A percentile compares a stretch with the other conserved stretches of the same genome.
These are phyloP conservation scores for Protosalanx chinensis DNA, from an alignment of 2,797 vertebrate genomes.

Conservation along the genomic window DNA sequence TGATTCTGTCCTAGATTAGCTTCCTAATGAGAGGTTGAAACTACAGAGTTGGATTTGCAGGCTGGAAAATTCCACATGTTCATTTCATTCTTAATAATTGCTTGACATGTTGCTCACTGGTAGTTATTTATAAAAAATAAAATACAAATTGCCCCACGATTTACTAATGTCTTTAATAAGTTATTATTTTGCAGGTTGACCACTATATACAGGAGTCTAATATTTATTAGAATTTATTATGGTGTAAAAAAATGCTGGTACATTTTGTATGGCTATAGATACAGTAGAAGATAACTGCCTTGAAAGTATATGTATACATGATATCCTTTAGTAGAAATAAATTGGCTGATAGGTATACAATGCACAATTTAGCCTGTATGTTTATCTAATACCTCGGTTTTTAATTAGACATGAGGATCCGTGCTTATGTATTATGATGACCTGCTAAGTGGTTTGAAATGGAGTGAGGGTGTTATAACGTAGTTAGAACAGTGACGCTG, in stretches of 20 bases:
- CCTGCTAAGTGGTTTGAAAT: background rate
- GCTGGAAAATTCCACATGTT: no score
- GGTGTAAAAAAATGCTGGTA: background rate
- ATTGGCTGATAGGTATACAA: no score
- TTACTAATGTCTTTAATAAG: no score
- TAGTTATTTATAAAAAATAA: no score
- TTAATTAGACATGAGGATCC: background rate
- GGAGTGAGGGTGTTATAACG: background rate
- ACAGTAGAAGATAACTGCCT: no score
- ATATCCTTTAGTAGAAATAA: no score
- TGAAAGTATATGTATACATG: no score
- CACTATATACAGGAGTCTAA: background rate
- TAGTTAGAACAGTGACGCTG: slow-evolving; percentile 68
- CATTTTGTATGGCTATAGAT: no score
- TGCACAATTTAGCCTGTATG: background rate
- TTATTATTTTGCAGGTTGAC: no score
- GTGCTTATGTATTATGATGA: background rate
- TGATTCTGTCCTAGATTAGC: background rate
- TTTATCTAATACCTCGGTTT: background rate
- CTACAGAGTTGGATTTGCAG: background rate
- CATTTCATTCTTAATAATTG: no score
- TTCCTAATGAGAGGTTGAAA: background rate
- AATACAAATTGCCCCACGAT: no score
- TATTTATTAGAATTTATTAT: background rate
- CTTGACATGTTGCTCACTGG: no score